Base-by-base conservation (phyloP, 2,113 vertebrate species). In the Tyto alba region DNA sequence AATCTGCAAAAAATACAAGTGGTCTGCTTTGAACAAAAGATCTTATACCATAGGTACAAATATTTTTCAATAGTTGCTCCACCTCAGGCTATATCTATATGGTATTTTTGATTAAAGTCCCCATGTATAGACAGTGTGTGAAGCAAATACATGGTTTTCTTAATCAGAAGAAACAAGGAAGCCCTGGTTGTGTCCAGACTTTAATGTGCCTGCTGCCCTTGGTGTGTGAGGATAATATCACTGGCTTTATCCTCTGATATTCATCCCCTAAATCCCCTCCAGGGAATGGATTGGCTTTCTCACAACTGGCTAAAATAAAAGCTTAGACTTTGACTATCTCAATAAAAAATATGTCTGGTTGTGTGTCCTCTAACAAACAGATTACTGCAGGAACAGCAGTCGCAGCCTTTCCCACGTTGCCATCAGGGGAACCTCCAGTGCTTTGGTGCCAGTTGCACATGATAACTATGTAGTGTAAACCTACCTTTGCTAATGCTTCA, bases 381-480 rank as follows among this genome's bases (percentile, higher is more conserved):
- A 34, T 41, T 47, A 23, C 10, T 47, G 4, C 43, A 50, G 63
- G 30, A 88, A 22, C 13, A 53, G 38, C 86, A 45, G 32, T 55
- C 22, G 16, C 4, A 52, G 10, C 16, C 14, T 66, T 75, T 6
- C 20, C 7, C 11, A 5, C 1, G 0, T 3, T 84, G 30, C 8
- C 22, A 32, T 26, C 26, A 64, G 29, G 6, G 16, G 21, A 53
- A 45, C 7, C 19, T 78, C 27, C 7, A 30, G 27, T 19, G 23
- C 16, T n/a, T 67, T 0, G 0, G 11, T 43, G 36, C 34, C 36
- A 27, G 22, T 7, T 4, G 0, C 0, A 1, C 13, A 3, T 17
- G 53, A 2, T 5, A 48, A 32, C 34, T 60, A 2, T 7, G 12
- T 29, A 20, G 26, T 15, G 30, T 48, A 66, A 43, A 56, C 22